phyloP scores from a whole-genome alignment of 2,797 vertebrate genomes.

The Neosilurus mollespiculum region DNA sequence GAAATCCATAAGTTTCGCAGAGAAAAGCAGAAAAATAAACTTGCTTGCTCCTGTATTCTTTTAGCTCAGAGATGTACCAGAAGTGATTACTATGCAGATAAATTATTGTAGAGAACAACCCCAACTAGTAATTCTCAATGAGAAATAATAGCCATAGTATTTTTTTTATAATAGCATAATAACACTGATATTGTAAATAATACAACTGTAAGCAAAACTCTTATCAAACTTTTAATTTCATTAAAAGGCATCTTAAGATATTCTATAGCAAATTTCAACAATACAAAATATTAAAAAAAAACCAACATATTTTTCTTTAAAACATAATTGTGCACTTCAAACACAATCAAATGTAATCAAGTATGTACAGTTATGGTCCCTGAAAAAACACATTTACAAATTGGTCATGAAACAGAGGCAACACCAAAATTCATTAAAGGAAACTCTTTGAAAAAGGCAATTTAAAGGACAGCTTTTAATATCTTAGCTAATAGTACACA shows the following conservation, averaged over 20 bases:
- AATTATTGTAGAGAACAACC: background rate
- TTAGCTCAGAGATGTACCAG: background rate
- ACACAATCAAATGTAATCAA: background rate
- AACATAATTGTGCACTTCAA: background rate
- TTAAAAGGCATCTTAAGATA: background rate
- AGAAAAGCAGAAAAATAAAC: conserved; percentile 37
- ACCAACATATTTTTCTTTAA: background rate
- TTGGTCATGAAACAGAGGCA: background rate
- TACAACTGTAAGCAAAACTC: background rate
- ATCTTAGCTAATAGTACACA: background rate
- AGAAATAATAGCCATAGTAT: background rate
- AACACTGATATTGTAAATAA: background rate
- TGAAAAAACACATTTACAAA: background rate
- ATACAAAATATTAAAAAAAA: background rate
- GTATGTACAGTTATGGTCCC: background rate
- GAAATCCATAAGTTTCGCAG: background rate
- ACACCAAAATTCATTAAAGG: background rate
- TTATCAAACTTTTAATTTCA: background rate
- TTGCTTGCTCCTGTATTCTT: conserved; percentile 21
- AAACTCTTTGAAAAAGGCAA: background rate
- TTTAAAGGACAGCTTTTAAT: background rate
- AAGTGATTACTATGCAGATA: background rate
- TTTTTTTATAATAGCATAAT: background rate
- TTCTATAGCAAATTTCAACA: background rate
- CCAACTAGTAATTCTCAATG: background rate